These are phyloP conservation scores for Sarcoramphus papa DNA, from an alignment of 2,797 vertebrate species.

Conservation along the genomic window DNA sequence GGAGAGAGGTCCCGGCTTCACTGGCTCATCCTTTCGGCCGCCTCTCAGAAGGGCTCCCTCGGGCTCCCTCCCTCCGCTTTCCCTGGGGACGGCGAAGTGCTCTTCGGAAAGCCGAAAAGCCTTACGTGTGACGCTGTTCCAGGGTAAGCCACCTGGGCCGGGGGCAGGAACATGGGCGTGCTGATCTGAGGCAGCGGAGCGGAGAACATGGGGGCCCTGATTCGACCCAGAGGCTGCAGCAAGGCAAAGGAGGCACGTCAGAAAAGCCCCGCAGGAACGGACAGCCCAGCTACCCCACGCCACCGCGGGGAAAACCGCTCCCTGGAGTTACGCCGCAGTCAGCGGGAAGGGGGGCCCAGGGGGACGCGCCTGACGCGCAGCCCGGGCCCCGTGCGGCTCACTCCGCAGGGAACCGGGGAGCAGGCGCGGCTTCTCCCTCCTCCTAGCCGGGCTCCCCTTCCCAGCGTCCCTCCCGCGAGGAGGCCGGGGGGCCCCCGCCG, in stretches of 20 bases:
- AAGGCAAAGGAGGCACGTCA: not conserved
- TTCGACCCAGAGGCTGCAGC: constrained; percentile 74
- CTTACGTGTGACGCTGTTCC: constrained; percentile 76
- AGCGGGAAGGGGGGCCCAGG: not conserved
- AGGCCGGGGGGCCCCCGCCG: not conserved
- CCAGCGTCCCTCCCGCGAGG: not conserved
- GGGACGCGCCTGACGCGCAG: not conserved
- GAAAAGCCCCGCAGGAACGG: not conserved
- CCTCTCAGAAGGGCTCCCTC: not conserved
- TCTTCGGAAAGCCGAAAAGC: not conserved
- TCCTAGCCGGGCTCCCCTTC: not conserved
- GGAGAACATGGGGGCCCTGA: constrained; percentile 76
- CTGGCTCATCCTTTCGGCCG: not conserved
- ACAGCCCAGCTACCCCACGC: accelerated
- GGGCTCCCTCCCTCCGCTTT: not conserved
- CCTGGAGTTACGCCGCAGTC: accelerated
- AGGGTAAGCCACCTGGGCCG: constrained; percentile 70
- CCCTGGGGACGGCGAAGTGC: not conserved
- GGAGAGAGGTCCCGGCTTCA: not conserved
- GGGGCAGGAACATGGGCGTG: constrained; percentile 72
- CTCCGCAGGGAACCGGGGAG: not conserved
- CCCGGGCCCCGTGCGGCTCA: not conserved
- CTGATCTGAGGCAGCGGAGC: constrained; percentile 71
- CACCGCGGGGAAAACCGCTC: accelerated
- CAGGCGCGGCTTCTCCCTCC: not conserved